Evolutionary conservation across 2,888 invertebrate species (phyloP), one percentile per base, ranked within the genome.

Genomic region (Aleiodes testaceus): DNA sequence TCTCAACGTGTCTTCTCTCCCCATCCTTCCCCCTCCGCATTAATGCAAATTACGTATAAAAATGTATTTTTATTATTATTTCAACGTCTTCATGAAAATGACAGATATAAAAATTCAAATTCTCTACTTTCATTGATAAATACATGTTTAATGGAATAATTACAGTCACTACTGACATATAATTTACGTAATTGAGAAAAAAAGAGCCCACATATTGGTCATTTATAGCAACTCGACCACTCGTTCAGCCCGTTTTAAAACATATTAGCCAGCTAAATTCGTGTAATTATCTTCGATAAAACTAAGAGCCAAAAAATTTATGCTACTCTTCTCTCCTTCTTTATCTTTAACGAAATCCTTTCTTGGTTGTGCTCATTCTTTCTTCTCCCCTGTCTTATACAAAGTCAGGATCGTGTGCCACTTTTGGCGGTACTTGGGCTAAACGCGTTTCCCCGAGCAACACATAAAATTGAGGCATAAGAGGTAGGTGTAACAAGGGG

Each of bases 21-120:
- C 53, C 26, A 12, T 9, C 30, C 14, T 22, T 53, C 22, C 14
- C 49, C 45, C 26, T 44, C 26, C 30, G 36, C 66, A 49, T 66
- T 50, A 66, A 50, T 50, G 66, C 36, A 50, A 66, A 66, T 66
- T 66, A 50, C 66, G 20, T 50, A 49, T 26, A 66, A 36, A 42
- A 59, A 14, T 66, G 30, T 30, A 12, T 20, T 30, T 22, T 50
- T 47, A 49, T 49, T 22, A 49, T 66, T 50, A 42, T 63, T 63
- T 63, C 16, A 42, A 11, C 55, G 9, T 20, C 9, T 20, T 14
- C 59, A 42, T 36, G 42, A 14, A 18, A 59, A 59, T 59, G 42
- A 59, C 59, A 59, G 42, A 59, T 36, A 59, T 36, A 59, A 42
- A 36, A 59, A 59, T 59, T 14, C 7, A 59, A 18, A 42, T 42